Base-by-base conservation (phyloP, 2,888 invertebrate species). In the Julus scandinavius region DNA sequence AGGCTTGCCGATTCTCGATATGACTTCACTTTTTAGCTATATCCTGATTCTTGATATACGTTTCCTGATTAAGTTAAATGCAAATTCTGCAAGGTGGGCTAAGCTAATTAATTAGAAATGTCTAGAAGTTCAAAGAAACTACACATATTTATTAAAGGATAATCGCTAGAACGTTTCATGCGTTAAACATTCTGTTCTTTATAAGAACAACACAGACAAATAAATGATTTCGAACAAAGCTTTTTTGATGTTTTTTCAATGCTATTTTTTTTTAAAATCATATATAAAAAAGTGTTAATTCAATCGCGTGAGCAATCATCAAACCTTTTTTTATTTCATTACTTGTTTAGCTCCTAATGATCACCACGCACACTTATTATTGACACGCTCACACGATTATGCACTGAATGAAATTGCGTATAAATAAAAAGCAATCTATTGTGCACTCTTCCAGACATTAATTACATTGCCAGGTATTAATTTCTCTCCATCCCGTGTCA, bases 261-360 rank as follows among this genome's bases (percentile, higher is more conserved):
- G 29, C 29, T 72, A 2, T 2, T 29, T 9, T 29, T 29, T 29
- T 29, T n/a, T n/a, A n/a, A 20, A 63, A 63, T 20, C 7, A 9
- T 63, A 63, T n/a, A 63, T n/a, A 29, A 72, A 72, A 72, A 72
- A 29, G 72, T 29, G 9, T 20, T 63, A 72, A 72, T 72, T 72
- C n/a, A n/a, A 72, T 72, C 29, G 72, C 72, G n/a, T 63, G 29
- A 29, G 72, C 29, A 72, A 29, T 17, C 15, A 63, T n/a, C 11
- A 72, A 11, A 72, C 72, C 11, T 29, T 17, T 29, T 54, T 54
- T 29, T 72, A 72, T 72, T 29, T 29, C 29, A 72, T 72, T 72
- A 72, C 6, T 72, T 72, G 72, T 72, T 72, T 29, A 72, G 11
- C 72, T 29, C 29, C 72, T 72, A 29, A 72, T n/a, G 29, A 29